Evolutionary conservation across 2,888 invertebrate genomes (phyloP).

Genomic region (Dryococelus australis): DNA sequence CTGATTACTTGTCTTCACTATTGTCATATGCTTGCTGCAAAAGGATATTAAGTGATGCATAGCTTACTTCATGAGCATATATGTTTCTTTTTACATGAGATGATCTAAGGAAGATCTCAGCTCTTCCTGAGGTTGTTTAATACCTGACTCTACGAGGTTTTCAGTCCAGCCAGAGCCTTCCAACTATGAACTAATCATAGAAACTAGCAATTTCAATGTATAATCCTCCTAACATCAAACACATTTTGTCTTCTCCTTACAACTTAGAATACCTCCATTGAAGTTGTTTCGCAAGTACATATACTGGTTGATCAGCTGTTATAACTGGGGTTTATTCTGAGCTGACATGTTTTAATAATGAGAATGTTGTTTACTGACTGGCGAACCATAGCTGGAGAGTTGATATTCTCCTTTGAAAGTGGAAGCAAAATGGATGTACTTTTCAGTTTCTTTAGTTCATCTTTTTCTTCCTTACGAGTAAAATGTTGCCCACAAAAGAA

Average conservation of each 20-base stretch:
- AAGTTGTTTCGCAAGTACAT: neutral
- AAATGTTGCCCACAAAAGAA: neutral
- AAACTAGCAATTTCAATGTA: neutral
- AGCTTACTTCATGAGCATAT: neutral
- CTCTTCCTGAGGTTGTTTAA: neutral
- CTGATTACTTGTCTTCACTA: neutral
- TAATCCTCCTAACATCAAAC: no score
- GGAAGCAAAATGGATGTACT: neutral
- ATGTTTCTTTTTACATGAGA: neutral
- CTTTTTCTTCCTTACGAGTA: neutral
- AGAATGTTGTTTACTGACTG: neutral
- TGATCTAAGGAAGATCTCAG: neutral
- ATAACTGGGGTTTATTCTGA: no score
- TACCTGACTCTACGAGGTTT: neutral
- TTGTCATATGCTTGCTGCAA: neutral
- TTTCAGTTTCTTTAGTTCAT: neutral
- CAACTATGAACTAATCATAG: neutral
- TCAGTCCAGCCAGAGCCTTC: neutral
- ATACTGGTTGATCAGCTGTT: neutral
- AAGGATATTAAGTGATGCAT: no score
- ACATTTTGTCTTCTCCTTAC: neutral
- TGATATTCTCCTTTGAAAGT: neutral
- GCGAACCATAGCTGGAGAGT: neutral
- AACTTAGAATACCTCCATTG: neutral
- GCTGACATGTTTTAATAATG: neutral